Base-by-base conservation (phyloP, 2,113 vertebrate genomes). In the Salminus brasiliensis region DNA sequence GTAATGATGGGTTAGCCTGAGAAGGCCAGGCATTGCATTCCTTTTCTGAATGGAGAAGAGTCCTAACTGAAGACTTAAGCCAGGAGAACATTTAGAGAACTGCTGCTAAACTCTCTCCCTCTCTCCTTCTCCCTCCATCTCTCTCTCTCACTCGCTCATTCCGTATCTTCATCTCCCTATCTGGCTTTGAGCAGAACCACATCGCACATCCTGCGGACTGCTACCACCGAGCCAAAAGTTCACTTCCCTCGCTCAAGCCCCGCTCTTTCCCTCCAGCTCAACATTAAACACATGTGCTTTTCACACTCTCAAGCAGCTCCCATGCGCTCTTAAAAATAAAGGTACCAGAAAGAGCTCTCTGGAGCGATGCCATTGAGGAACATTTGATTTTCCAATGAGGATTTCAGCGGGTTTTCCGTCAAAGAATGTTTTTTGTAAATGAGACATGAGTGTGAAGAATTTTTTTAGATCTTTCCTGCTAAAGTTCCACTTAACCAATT, bases 131-230 rank as follows among this genome's bases (percentile, higher is more conserved):
- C 83, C 79, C 86, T 69, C 16, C 27, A 49, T 55, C 84, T 75
- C 55, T 32, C 36, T 81, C 85, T 79, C 81, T 74, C 70, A 83
- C 85, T 85, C 80, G 80, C 83, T 91, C 71, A 27, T 52, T 79
- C 72, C 36, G 62, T 73, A 65, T 79, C 72, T 62, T 70, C 66
- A 65, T 80, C 63, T 72, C 55, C 55, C 74, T 85, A 90, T 91
- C 89, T 90, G 84, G 79, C 84, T 80, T 79, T 85, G 87, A 91
- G 88, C 88, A 92, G 84, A 91, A 91, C 90, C 90, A 92, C 88
- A 85, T 83, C 66, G 88, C 84, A 90, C 89, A 89, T 91, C 91
- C 91, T 91, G 90, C 89, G 86, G 84, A 55, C 68, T 79, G 72
- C 85, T 68, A 81, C 88, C 71, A 85, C 72, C 80, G 66, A 86